Base-by-base conservation (phyloP, 2,113 vertebrate genomes). In the Pelecanus crispus region DNA sequence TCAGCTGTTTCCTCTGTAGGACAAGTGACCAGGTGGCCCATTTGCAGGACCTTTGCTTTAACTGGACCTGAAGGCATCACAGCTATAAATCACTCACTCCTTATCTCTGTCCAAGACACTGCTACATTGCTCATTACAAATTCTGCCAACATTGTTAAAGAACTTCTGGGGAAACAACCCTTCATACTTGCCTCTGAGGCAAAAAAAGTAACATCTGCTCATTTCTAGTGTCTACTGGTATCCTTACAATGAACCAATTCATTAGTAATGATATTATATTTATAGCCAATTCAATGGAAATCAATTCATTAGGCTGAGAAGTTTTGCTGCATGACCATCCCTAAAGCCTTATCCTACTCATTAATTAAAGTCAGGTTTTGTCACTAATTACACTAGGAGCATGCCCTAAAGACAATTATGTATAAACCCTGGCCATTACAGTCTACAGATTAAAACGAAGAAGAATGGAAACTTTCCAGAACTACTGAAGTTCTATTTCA, bases 351-450 rank as follows among this genome's bases (percentile, higher is more conserved):
- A 47, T 77, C 56, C 53, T 88, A 40, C 49, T 86, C 83, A 80
- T 95, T 96, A 96, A 91, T 93, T 92, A 88, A 81, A 92, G 45
- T 80, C 81, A 88, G 24, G 59, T 77, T 95, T 97, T 95, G 70
- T 80, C 89, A 82, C 70, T 95, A 89, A 96, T 94, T 97, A 79
- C 77, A 81, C 45, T 78, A 72, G 45, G 25, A 92, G 17, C 63
- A 67, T 87, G 55, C 58, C 84, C 71, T 90, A 40, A 82, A 73
- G 78, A 89, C n/a, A 94, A 85, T 80, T 91, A 90, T 86, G 42
- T 73, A 55, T 91, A 68, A 96, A 25, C 24, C 49, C 58, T 17
- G 8, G 58, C 45, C 73, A 88, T 91, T 92, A 77, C 19, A 85
- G 38, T 20, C 84, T 66, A 47, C 45, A 70, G 29, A 81, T 91